Evolutionary conservation across 37 sponge, comb jelly and placozoan genomes (phyloP), one percentile per base, ranked within the genome.

Genomic region (Aplysina aerophoba): DNA sequence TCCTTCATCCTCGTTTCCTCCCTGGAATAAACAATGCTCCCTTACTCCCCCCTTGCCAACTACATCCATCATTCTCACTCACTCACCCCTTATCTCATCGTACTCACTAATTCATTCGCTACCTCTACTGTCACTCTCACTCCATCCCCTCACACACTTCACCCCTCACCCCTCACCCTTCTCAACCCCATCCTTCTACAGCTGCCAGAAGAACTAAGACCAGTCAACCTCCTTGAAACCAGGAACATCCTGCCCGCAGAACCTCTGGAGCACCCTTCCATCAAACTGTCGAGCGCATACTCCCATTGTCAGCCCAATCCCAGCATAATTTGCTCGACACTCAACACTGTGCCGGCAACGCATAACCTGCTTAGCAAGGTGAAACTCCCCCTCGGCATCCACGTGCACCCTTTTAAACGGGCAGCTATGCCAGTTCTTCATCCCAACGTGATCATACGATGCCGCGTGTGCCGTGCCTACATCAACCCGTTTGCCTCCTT

Each of bases 401-500:
- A 94, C 86, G 86, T 98, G 21, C 96, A 98, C 54, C 99, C 99
- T 17, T 98, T 83, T 88, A 94, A 94, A 63, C 63, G 58, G 82
- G 41, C 37, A 41, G 6, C 37, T 17, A 1, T 89, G 25, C 93
- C 97, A 21, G 85, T 97, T 0, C 78, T 97, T 19, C 89, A 88
- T 25, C 88, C 93, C 1, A 60, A 59, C 30, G 63, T 83, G 34
- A 96, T 96, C 20, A 86, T 92, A 0, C 89, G 99, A 0, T 98
- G 99, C 83, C 82, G 92, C 17, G 86, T 90, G 22, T 98, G 99
- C 69, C 85, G 99, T 21, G 83, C 99, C 24, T 98, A 98, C 91
- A 91, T 98, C 54, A 98, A 96, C 86, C 99, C 99, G 6, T 98
- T 82, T 87, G 95, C 93, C 55, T 33, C 87, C 60, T 91, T 96